phyloP scores from a whole-genome alignment of 2,797 vertebrate species.

The Morelia viridis region DNA sequence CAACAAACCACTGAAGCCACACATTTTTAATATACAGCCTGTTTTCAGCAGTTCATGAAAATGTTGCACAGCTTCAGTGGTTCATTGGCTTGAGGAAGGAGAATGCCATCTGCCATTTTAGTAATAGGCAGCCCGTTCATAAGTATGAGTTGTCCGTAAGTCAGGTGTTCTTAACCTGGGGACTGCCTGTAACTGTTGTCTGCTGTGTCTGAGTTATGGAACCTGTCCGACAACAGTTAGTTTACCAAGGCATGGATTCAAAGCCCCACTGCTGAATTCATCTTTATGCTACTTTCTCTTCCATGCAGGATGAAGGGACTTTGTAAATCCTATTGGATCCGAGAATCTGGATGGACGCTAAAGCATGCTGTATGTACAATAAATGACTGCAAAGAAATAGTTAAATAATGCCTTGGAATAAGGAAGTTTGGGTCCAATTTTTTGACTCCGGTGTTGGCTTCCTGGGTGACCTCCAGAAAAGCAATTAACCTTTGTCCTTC shows the following conservation, averaged over 20 bases:
- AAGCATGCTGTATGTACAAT: not conserved
- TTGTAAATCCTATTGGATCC: slow-evolving; percentile 8
- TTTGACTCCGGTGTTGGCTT: slow-evolving; percentile 26
- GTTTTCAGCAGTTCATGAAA: no score
- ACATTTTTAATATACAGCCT: no score
- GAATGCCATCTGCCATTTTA: no score
- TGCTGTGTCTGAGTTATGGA: not conserved
- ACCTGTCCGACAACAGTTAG: not conserved
- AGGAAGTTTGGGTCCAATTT: not conserved
- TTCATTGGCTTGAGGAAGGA: no score
- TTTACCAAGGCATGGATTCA: not conserved
- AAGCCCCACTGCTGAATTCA: not conserved
- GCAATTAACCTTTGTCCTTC: slow-evolving; percentile 1
- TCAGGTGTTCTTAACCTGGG: no score
- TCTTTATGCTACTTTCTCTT: not conserved
- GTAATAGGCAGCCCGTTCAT: no score
- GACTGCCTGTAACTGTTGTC: not conserved
- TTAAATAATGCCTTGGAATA: slow-evolving; percentile 23
- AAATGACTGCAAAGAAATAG: slow-evolving; percentile 8
- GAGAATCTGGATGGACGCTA: not conserved
- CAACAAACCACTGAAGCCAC: no score
- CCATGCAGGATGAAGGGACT: not conserved
- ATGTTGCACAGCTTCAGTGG: no score
- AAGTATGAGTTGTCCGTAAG: no score
- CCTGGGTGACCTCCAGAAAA: slow-evolving; percentile 21